Percentiles rank a stretch among this genome's conserved stretches.
phyloP scores from a whole-genome alignment of 2,888 invertebrate genomes.

The Podabrus alpinus region DNA sequence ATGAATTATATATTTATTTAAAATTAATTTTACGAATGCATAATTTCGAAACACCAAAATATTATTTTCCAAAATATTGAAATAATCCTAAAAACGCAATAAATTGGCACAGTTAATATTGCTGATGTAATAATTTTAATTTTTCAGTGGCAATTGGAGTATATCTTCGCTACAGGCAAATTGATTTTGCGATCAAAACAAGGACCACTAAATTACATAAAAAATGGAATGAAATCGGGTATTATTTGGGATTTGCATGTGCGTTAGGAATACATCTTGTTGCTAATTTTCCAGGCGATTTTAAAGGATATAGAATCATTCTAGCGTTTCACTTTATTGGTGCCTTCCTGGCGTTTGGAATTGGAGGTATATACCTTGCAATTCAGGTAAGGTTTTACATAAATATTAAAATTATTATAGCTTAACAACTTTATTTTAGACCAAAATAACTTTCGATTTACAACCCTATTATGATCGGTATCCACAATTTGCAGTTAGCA shows the following conservation, averaged over 20 bases:
- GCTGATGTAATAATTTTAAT: not conserved
- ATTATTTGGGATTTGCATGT: not conserved
- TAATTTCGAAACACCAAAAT: too few relatives aligned
- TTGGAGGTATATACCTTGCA: not conserved
- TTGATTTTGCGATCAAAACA: not conserved
- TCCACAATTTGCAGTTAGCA: not conserved
- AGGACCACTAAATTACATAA: not conserved
- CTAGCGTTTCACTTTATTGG: not conserved
- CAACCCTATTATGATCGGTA: not conserved
- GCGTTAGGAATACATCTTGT: not conserved
- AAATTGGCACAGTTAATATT: too few relatives aligned
- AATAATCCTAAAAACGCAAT: too few relatives aligned
- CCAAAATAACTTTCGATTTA: not conserved
- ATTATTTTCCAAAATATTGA: too few relatives aligned
- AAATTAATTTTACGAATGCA: too few relatives aligned
- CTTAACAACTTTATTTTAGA: not conserved
- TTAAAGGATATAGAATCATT: not conserved
- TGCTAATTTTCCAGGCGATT: not conserved
- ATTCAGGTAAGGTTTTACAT: not conserved
- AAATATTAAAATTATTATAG: not conserved
- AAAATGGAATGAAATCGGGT: not conserved
- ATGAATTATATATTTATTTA: too few relatives aligned
- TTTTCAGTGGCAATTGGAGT: not conserved
- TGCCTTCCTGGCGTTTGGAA: not conserved
- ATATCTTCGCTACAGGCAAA: not conserved